phyloP scores from a whole-genome alignment of 2,888 invertebrate genomes.

The Sisyra nigra region DNA sequence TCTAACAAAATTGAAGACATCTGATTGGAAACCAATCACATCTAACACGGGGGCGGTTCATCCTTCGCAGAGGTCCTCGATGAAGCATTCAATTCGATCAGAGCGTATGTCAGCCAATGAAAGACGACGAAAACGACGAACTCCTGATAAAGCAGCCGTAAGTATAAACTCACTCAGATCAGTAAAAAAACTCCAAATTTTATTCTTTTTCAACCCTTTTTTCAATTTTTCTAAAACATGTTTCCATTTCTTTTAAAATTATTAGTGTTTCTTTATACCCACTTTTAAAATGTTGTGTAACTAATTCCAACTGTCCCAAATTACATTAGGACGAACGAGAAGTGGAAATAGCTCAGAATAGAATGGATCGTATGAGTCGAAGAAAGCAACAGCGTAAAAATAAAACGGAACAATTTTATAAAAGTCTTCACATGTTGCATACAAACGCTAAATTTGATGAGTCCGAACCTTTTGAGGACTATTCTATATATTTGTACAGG shows the following conservation, averaged over 20 bases:
- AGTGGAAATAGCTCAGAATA: conserved; percentile 55
- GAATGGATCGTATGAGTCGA: conserved; percentile 44
- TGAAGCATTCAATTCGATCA: conserved; percentile 2
- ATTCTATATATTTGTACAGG: conserved; percentile 70
- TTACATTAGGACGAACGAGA: conserved; percentile 48
- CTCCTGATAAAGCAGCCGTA: conserved; percentile 33
- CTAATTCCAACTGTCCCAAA: conserved; percentile 4
- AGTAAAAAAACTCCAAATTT: too few relatives aligned
- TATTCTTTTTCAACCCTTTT: not conserved
- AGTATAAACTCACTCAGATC: too few relatives aligned
- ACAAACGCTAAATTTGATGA: conserved; percentile 51
- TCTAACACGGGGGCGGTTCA: not conserved
- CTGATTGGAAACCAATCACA: not conserved
- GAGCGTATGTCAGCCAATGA: conserved; percentile 2
- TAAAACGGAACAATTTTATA: conserved; percentile 66
- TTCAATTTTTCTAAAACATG: not conserved
- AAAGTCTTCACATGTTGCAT: conserved; percentile 73
- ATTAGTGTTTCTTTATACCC: not conserved
- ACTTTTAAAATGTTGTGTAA: conserved; percentile 9
- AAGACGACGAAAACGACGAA: conserved; percentile 34
- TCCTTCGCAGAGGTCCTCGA: not conserved
- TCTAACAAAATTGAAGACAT: conserved; percentile 20
- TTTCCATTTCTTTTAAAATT: conserved; percentile 2
- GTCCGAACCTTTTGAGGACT: conserved; percentile 56
- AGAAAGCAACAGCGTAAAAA: conserved; percentile 53